phyloP scores from a whole-genome alignment of 2,888 invertebrate species.

The Conistra vaccinii region DNA sequence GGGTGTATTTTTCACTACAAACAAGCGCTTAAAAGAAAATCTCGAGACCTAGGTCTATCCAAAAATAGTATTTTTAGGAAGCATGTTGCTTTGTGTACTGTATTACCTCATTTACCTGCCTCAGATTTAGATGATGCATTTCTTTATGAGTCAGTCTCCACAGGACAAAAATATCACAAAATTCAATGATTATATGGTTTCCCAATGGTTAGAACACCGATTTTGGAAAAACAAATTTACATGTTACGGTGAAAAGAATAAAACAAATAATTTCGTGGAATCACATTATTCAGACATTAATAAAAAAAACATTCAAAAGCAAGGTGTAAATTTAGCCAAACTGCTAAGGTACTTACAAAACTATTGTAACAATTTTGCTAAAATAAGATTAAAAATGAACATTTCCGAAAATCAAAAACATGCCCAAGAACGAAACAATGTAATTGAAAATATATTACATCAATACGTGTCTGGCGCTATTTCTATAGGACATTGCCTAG shows the following conservation, averaged over 20 bases:
- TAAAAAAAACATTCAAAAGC: constrained; percentile 32
- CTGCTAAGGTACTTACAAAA: constrained; percentile 19
- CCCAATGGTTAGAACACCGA: constrained; percentile 37
- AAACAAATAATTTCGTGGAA: constrained; percentile 30
- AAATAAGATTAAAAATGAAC: constrained; percentile 22
- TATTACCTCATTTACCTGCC: constrained; percentile 39
- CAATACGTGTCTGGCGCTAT: constrained; percentile 31
- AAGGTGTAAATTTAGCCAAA: constrained; percentile 27
- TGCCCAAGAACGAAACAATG: constrained; percentile 23
- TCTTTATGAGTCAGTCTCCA: constrained; percentile 39
- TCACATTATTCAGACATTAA: constrained; percentile 41
- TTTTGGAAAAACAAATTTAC: constrained; percentile 29
- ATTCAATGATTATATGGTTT: constrained; percentile 31
- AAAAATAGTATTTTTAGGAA: constrained; percentile 35
- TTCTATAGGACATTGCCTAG: constrained; percentile 29
- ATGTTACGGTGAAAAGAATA: constrained; percentile 39
- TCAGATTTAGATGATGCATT: constrained; percentile 35
- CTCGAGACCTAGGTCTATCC: constrained; percentile 19
- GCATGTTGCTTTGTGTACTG: constrained; percentile 40
- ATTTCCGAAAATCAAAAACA: constrained; percentile 26
- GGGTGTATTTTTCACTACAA: constrained; percentile 37
- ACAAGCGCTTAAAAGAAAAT: constrained; percentile 35
- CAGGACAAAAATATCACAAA: constrained; percentile 24
- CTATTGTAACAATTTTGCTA: constrained; percentile 31
- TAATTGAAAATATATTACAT: constrained; percentile 32